A percentile compares a stretch with the other conserved stretches of the same genome.
These are phyloP conservation scores for Syrrhaptes paradoxus DNA, from an alignment of 2,113 vertebrate genomes.

Conservation along the genomic window DNA sequence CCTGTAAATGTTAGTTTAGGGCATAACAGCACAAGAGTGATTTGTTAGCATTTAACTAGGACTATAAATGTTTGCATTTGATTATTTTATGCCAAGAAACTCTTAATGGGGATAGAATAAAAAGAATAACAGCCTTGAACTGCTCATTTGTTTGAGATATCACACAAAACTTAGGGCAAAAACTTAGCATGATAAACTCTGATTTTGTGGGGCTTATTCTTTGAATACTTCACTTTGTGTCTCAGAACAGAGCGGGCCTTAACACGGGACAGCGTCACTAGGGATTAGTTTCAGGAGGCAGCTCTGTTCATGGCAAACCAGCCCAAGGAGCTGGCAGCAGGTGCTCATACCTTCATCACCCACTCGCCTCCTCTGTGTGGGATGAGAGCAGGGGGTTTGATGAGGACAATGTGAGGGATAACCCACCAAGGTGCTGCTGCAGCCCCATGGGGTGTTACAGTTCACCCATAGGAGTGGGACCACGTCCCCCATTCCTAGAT, in stretches of 20 bases:
- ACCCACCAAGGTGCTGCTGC: accelerated
- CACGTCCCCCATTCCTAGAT: not conserved
- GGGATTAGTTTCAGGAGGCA: not conserved
- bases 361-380: accelerated
- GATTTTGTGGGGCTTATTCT: not conserved
- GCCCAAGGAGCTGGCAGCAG: not conserved
- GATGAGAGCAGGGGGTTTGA: not conserved
- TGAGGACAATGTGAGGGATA: not conserved
- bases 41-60: not conserved
- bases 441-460: not conserved
- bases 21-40: not conserved
- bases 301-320: not conserved
- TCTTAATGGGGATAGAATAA: not conserved
- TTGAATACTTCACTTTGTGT: not conserved
- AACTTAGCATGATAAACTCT: not conserved
- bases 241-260: not conserved
- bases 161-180: not conserved
- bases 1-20: not conserved
- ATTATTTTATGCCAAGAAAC: not conserved
- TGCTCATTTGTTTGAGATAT: not conserved
- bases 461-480: not conserved
- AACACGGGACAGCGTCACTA: accelerated
- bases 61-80: not conserved
- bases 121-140: not conserved
- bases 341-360: not conserved